Evolutionary conservation across 2,113 vertebrate genomes (phyloP), one percentile per base, ranked within the genome.

Genomic region (Apistogramma diplotaenia): DNA sequence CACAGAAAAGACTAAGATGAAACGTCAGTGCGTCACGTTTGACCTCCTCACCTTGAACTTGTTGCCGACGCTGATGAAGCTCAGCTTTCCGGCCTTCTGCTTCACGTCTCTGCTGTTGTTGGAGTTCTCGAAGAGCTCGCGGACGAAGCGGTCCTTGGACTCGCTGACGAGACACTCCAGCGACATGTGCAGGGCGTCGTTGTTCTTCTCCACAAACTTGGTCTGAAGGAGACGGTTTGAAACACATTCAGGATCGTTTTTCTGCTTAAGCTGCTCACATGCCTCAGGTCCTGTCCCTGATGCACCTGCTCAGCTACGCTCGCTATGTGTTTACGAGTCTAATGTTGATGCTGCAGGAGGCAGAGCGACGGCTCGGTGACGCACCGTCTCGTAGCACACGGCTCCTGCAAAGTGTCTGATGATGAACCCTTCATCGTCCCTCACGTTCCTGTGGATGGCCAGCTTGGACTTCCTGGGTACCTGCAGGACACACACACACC

Each of bases 161-260:
- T 99, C 97, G 61, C 97, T 97, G 89, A 99, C 95, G 84, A 99
- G 96, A 74, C 94, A 95, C 56, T 97, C 97, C 91, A 99, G 96
- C n/a, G 98, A 99, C 97, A 97, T 97, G 91, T 99, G 98, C 79
- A 99, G 95, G 1, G 98, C 98, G 33, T 99, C 98, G 25, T 99
- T 99, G 93, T 99, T 99, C 94, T 99, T 99, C 93, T 99, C 98
- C 94, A 99, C 98, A 92, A 99, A 99, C 85, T 97, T 96, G 73
- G 90, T 97, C 98, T 99, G 94, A 76, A 15, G 10, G n/a, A 40
- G 15, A n/a, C 7, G 60, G 29, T 6, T 49, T 18, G 6, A 18
- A 16, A 6, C 51, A 18, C 2, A 49, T 6, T 49, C 15, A 61
- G n/a, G 35, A 61, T 12, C 2, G 4, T 43, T 43, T 5, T 43